These are phyloP conservation scores for Poeciliopsis presidionis DNA, from an alignment of 2,797 vertebrate species.

Conservation along the genomic window DNA sequence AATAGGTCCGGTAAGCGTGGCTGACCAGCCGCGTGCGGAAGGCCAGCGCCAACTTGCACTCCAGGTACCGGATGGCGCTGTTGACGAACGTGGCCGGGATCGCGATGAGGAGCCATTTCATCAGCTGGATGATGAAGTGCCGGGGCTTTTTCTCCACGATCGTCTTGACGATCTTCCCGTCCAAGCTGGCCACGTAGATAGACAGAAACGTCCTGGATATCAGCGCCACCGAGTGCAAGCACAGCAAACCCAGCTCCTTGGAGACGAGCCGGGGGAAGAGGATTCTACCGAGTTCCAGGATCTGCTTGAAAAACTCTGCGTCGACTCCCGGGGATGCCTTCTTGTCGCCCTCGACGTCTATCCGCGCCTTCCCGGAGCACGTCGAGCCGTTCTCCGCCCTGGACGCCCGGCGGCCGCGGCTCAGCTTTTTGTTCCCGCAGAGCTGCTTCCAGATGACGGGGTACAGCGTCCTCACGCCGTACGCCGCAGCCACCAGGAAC, in stretches of 20 bases:
- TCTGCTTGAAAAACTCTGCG: constrained; percentile 89
- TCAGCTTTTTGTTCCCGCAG: constrained; percentile 37
- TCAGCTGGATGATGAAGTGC: constrained; percentile 88
- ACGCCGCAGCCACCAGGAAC: constrained; percentile 88
- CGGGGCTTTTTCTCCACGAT: constrained; percentile 94
- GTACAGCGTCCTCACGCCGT: constrained; percentile 86
- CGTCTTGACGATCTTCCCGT: constrained; percentile 96
- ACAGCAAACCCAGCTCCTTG: constrained; percentile 89
- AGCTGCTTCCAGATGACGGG: constrained; percentile 85
- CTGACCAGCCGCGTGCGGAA: constrained; percentile 94
- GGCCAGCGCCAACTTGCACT: constrained; percentile 94
- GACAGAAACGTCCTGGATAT: constrained; percentile 96
- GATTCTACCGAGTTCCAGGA: constrained; percentile 88
- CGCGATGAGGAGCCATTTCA: constrained; percentile 96
- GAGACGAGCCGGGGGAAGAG: constrained; percentile 91
- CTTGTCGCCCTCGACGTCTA: constrained; percentile 29
- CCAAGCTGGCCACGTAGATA: constrained; percentile 94
- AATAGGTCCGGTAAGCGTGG: constrained; percentile 94
- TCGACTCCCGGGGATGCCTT: constrained; percentile 85
- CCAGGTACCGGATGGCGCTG: constrained; percentile 95
- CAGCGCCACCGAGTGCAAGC: constrained; percentile 90
- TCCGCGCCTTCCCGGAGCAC: constrained; percentile 35
- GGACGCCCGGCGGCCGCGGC: constrained; percentile 9
- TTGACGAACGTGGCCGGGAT: constrained; percentile 99
- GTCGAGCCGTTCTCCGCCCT: constrained; percentile 70